phyloP scores from a whole-genome alignment of 2,797 vertebrate species.

The Eptatretus atami region DNA sequence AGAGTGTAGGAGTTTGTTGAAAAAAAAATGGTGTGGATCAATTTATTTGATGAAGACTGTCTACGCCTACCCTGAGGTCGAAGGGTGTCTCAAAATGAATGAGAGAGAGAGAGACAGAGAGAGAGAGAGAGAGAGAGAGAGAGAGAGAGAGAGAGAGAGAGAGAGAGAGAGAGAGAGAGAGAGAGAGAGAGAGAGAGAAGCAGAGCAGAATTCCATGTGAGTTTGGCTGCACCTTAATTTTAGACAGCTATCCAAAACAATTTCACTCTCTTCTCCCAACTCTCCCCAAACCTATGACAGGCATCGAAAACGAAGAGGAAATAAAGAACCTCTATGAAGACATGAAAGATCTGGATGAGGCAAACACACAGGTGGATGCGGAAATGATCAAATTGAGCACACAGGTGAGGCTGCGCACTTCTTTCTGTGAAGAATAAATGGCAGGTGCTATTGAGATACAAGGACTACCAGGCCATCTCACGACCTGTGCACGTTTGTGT shows the following conservation, averaged over 20 bases:
- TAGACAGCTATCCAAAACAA: too few species aligned
- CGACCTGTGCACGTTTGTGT: too few species aligned
- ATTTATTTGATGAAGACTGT: neutral
- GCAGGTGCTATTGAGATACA: too few species aligned
- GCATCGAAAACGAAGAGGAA: slow-evolving; percentile 77
- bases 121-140: too few species aligned
- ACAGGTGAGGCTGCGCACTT: slow-evolving; percentile 32
- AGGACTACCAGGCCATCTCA: too few species aligned
- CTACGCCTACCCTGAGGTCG: neutral
- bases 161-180: too few species aligned
- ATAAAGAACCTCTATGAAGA: slow-evolving; percentile 95
- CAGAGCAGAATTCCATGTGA: neutral
- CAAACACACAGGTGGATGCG: slow-evolving; percentile 88
- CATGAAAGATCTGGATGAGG: slow-evolving; percentile 89
- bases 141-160: too few species aligned
- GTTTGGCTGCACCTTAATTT: slow-evolving; percentile 4
- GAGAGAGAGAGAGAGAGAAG: too few species aligned
- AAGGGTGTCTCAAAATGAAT: neutral
- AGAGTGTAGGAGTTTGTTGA: neutral
- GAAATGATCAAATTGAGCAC: slow-evolving; percentile 97
- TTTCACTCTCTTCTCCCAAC: too few species aligned
- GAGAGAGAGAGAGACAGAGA: too few species aligned
- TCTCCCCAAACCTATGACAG: slow-evolving; percentile 15
- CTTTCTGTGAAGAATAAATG: too few species aligned
- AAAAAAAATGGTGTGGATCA: neutral